Base-by-base conservation (phyloP, 1,140 invertebrate species). In the Lithobius niger region DNA sequence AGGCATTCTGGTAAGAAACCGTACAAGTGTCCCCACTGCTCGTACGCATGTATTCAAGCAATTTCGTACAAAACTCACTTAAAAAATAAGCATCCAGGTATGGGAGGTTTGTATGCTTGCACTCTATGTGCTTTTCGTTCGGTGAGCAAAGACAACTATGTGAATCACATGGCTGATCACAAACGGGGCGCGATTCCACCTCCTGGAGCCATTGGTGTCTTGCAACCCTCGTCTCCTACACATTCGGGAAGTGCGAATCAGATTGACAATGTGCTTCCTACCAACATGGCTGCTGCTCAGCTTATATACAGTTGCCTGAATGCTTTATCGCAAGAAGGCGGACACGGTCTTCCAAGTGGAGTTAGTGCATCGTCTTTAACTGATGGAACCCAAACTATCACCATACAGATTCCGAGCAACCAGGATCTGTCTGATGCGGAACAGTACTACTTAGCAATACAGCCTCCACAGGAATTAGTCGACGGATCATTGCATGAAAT, bases 1-100 rank as follows among this genome's bases (percentile, higher is more conserved):
- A 72, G 79, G 55, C 87, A 90, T 62, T 81, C 81, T 6, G 84
- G 84, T 40, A 76, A 82, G 36, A 80, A 79, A 57, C 77, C 81
- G 0, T 85, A 85, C 64, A 74, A 76, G 44, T 86, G 84, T 65
- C 76, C 77, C 3, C 75, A 80, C 61, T 86, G 84, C 66, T 61
- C 74, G 6, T 86, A 86, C 65, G 73, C 77, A 1, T 79, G 79
- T 31, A 84, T 83, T 59, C 79, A 81, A 63, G 77, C 79, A 27
- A 77, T 74, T 51, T 79, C 81, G 26, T 78, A 80, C 57, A 83
- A 83, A 66, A 75, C 75, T 58, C 82, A 84, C 66, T 68, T 83
- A 45, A 71, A 74, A 57, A 76, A 73, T 52, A 80, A 79, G 61
- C 82, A 84, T 70, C 79, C 80, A 13, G 70, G 67, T 21, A 62